phyloP scores from a whole-genome alignment of 2,888 invertebrate genomes.

The Eristalis intricaria region DNA sequence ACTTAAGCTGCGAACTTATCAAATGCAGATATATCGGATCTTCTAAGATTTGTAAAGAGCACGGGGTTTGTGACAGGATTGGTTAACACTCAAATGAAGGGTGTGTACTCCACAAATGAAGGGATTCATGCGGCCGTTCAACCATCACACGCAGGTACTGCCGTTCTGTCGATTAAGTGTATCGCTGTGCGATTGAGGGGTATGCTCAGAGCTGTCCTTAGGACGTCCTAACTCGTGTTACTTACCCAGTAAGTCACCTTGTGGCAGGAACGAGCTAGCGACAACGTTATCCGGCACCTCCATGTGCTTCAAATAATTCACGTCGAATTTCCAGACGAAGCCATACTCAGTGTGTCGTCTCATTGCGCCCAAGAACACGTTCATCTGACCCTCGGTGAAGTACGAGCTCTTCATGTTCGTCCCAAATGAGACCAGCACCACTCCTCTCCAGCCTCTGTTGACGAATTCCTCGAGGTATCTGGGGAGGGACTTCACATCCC shows the following conservation, averaged over 20 bases:
- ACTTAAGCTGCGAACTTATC: no score
- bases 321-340: slow-evolving; percentile 79
- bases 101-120: no score
- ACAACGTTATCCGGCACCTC: slow-evolving; percentile 72
- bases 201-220: background rate
- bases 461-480: slow-evolving; percentile 75
- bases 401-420: slow-evolving; percentile 74
- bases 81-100: no score
- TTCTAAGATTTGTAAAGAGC: no score
- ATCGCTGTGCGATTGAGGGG: no score
- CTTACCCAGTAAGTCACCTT: slow-evolving; percentile 75
- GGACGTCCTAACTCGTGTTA: no score
- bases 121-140: no score
- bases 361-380: slow-evolving; percentile 72
- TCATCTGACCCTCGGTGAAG: slow-evolving; percentile 60
- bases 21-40: no score
- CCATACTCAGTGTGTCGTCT: slow-evolving; percentile 75
- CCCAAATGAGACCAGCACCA: slow-evolving; percentile 78
- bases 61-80: no score
- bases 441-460: slow-evolving; percentile 75
- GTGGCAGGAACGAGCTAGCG: slow-evolving; percentile 60
- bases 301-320: slow-evolving; percentile 49
- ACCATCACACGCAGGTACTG: no score
- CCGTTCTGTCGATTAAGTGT: no score
- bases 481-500: slow-evolving; percentile 74